A percentile compares a stretch with the other conserved stretches of the same genome.
phyloP scores from a whole-genome alignment of 2,113 vertebrate genomes.

The Cranoglanis bouderius region DNA sequence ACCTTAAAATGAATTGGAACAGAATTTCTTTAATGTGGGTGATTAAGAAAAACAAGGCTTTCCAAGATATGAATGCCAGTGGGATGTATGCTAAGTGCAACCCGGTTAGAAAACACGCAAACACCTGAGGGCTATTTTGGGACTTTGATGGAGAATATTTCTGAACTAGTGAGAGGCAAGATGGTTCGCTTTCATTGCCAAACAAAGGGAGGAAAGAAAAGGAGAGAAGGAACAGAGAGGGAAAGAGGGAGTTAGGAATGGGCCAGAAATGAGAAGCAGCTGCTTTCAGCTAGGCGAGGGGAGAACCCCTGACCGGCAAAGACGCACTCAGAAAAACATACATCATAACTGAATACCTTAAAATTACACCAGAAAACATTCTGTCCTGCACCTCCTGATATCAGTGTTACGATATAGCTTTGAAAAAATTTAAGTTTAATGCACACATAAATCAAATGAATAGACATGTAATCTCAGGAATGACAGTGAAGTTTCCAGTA shows the following conservation, averaged over 20 bases:
- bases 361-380: not conserved
- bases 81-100: slow-evolving; percentile 39
- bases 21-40: slow-evolving; percentile 56
- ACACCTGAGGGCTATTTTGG: slow-evolving; percentile 65
- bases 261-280: slow-evolving; percentile 69
- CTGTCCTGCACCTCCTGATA: not conserved
- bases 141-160: slow-evolving; percentile 70
- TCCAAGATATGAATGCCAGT: slow-evolving; percentile 48
- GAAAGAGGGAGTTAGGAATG: slow-evolving; percentile 42
- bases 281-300: slow-evolving; percentile 38
- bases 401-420: not conserved
- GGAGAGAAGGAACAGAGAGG: slow-evolving; percentile 9
- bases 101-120: slow-evolving; percentile 47
- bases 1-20: slow-evolving; percentile 50
- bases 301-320: slow-evolving; percentile 30
- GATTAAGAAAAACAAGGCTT: slow-evolving; percentile 53
- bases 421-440: not conserved
- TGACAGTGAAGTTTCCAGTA: not conserved
- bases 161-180: slow-evolving; percentile 49
- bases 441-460: not conserved
- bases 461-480: not conserved
- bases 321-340: not conserved
- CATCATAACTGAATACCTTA: not conserved
- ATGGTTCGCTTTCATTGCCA: slow-evolving; percentile 66
- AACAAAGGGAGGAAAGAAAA: slow-evolving; percentile 18